Evolutionary conservation across 2,797 vertebrate genomes (phyloP), one percentile per base, ranked within the genome.

Genomic region (Chrosomus eos): DNA sequence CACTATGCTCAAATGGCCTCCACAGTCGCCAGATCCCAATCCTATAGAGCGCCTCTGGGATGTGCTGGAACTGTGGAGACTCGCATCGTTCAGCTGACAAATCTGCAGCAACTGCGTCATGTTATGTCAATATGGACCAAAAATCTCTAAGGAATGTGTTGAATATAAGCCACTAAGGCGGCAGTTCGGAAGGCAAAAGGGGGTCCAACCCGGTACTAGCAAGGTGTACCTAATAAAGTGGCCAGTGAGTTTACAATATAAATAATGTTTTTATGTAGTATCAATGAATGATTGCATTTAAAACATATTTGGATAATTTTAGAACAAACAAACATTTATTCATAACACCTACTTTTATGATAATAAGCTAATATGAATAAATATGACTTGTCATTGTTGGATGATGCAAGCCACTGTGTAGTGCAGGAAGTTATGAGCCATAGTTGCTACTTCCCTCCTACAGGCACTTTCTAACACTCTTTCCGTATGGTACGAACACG

Each of bases 381-480:
- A 36, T 75, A 53, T 23, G 48, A 55, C 28, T 26, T n/a, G 23
- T 58, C 14, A 77, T 40, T 60, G 36, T 9, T 21, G 38, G 60
- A 48, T 43, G 38, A 48, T 26, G 26, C 23, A 40, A 26, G 10
- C 19, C 60, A 64, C 10, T 48, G 40, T 66, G 60, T 80, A 48
- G 48, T 18, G 33, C 48, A 83, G 9, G 23, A 53, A 75, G 73
- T 55, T 60, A 28, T 55, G 6, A 68, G 60, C 33, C 73, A 43
- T 33, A 66, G 40, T 14, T 40, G 18, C n/a, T 77, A 76, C n/a
- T 68, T 83, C 26, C 23, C 48, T 18, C 48, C 26, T 58, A 70
- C 38, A 78, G 74, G 3, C 64, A 60, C 51, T 78, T 83, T 53
- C 48, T 73, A 73, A 79, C 40, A 80, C 76, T 80, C 14, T 79